phyloP scores from a whole-genome alignment of 2,888 invertebrate genomes.

The Scaeva pyrastri region DNA sequence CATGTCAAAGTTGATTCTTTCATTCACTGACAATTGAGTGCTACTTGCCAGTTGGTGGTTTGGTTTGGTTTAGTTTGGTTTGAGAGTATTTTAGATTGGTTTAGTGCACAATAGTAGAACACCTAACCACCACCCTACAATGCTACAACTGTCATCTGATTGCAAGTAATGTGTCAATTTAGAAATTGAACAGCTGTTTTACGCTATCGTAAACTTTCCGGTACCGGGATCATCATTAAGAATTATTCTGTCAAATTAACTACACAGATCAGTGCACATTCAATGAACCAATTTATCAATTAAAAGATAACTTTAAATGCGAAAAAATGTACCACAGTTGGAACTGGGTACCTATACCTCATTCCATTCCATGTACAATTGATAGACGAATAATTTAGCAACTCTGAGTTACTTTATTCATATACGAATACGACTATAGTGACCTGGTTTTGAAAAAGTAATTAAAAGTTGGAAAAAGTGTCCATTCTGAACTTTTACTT shows the following conservation, averaged over 20 bases:
- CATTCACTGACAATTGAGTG: slow-evolving; percentile 31
- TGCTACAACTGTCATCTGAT: not conserved
- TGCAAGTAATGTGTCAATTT: slow-evolving; percentile 26
- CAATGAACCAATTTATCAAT: slow-evolving; percentile 26
- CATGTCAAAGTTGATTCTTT: slow-evolving; percentile 49
- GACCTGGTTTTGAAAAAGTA: slow-evolving; percentile 27
- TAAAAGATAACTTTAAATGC: slow-evolving; percentile 17
- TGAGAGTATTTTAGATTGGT: not conserved
- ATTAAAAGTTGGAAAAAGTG: slow-evolving; percentile 20
- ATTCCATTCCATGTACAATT: not conserved
- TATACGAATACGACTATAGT: not conserved
- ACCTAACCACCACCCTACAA: not conserved
- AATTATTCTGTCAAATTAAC: slow-evolving; percentile 5
- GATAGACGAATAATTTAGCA: not conserved
- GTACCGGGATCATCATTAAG: slow-evolving; percentile 2
- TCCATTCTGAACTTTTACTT: slow-evolving; percentile 2
- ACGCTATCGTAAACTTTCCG: slow-evolving; percentile 13
- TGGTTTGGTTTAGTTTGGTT: too few species aligned
- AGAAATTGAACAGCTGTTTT: slow-evolving; percentile 21
- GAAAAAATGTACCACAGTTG: not conserved
- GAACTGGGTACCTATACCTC: not conserved
- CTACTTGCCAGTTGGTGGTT: slow-evolving; percentile 7
- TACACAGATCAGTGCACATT: not conserved
- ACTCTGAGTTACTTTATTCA: too few species aligned
- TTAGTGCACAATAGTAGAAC: not conserved